These are phyloP conservation scores for Pristionchus japonicus DNA, from an alignment of 2,888 invertebrate species.

Conservation along the genomic window DNA sequence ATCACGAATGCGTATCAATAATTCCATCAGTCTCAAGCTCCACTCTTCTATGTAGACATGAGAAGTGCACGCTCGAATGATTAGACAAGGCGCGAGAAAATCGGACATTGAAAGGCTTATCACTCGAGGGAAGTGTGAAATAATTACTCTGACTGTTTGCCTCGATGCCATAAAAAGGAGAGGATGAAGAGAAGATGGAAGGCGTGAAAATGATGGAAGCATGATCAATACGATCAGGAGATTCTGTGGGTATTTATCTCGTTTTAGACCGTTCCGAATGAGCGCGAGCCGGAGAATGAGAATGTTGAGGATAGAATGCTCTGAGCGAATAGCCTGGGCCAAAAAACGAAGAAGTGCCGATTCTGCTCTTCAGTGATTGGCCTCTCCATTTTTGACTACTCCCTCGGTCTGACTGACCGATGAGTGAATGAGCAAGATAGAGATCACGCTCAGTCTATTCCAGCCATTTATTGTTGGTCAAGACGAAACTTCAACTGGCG, in stretches of 20 bases:
- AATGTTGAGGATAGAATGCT: background rate
- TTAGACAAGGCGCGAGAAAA: background rate
- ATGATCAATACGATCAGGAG: too few species aligned
- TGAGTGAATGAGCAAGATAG: background rate
- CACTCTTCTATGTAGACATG: background rate
- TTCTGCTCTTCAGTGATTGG: too few species aligned
- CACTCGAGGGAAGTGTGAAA: slow-evolving; percentile 15
- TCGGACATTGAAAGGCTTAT: background rate
- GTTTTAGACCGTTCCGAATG: too few species aligned
- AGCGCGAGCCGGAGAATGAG: background rate
- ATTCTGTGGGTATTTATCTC: too few species aligned
- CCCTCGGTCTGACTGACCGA: too few species aligned
- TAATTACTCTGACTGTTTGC: slow-evolving; percentile 29
- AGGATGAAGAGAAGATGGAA: background rate
- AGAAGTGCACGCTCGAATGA: background rate
- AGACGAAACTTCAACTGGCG: too few species aligned
- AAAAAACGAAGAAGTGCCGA: too few species aligned
- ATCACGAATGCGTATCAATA: too few species aligned
- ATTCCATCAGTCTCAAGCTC: too few species aligned
- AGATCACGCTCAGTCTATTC: background rate
- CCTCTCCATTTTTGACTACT: too few species aligned
- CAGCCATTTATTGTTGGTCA: too few species aligned
- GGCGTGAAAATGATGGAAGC: background rate
- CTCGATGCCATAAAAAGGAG: background rate
- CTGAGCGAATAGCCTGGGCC: too few species aligned